Percentiles rank a stretch among this genome's conserved stretches.
Evolutionary conservation across 92 coral and sea anemone species (phyloP).

Genomic region (Metridium senile): DNA sequence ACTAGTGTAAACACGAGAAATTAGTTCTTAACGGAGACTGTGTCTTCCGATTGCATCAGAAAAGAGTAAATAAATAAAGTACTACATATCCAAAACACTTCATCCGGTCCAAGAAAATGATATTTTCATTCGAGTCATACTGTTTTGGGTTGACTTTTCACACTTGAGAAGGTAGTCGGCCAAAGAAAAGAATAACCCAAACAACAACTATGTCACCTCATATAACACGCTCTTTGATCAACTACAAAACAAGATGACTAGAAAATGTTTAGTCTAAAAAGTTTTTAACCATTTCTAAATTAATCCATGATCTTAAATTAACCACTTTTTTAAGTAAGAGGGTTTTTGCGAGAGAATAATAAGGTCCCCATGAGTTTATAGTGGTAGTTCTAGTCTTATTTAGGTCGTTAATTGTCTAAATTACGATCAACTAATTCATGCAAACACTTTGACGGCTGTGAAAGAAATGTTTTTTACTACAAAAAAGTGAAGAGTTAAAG

Average conservation of each 20-base stretch:
- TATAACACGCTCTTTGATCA: background rate
- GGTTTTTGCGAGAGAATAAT: background rate
- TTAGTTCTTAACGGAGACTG: conserved; percentile 13
- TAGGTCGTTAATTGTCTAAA: conserved; percentile 16
- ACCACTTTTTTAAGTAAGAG: conserved; percentile 4
- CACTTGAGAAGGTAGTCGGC: background rate
- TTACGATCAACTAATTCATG: background rate
- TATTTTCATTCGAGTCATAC: background rate
- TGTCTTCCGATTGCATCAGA: conserved; percentile 39
- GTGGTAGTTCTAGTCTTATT: background rate
- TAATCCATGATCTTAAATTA: conserved; percentile 5
- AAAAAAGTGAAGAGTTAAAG: background rate
- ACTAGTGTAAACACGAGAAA: conserved; percentile 31
- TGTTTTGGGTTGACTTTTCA: conserved; percentile 10
- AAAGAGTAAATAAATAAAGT: conserved; percentile 32
- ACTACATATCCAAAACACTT: background rate
- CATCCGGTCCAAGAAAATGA: conserved; percentile 13
- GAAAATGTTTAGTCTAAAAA: background rate
- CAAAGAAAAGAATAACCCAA: conserved; percentile 7
- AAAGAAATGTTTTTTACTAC: background rate
- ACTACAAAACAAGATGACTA: background rate
- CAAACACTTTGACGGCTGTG: background rate
- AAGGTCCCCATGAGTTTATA: background rate
- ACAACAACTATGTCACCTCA: conserved; percentile 21
- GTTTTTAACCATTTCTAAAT: background rate